Evolutionary conservation across 53 echinoderm and acorn worm genomes (phyloP).

Genomic region (Holothuria scabra): DNA sequence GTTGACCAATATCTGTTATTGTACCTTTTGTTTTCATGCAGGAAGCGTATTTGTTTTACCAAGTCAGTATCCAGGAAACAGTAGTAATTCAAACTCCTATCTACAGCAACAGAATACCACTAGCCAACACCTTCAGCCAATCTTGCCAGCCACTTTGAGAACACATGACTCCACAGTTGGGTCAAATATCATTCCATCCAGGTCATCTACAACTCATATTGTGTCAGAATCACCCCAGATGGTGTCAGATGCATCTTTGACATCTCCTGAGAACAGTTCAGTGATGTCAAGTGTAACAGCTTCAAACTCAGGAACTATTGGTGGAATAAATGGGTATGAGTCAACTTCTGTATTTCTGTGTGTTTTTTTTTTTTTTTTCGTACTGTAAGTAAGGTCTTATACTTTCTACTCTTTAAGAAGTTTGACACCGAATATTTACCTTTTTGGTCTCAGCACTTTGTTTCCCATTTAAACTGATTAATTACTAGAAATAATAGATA

Average conservation of each 20-base stretch:
- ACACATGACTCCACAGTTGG: not conserved
- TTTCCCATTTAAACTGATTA: too few species aligned
- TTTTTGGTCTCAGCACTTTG: too few species aligned
- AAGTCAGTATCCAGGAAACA: not conserved
- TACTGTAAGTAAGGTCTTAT: too few species aligned
- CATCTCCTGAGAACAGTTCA: not conserved
- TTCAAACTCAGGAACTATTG: too few species aligned
- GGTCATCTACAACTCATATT: not conserved
- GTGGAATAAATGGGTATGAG: too few species aligned
- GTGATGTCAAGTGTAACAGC: too few species aligned
- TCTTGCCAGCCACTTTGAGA: conserved; percentile 28
- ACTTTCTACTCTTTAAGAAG: too few species aligned
- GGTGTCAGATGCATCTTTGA: conserved; percentile 4
- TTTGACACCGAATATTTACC: too few species aligned
- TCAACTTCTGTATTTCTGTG: too few species aligned
- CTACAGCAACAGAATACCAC: conserved; percentile 1
- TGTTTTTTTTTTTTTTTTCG: too few species aligned
- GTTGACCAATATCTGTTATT: too few species aligned
- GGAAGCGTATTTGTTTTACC: conserved; percentile 8
- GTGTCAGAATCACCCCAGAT: not conserved
- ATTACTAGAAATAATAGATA: too few species aligned
- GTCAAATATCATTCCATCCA: not conserved
- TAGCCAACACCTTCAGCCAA: conserved; percentile 28
- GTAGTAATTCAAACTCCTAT: not conserved
- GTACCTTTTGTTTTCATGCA: not conserved